Percentiles rank a stretch among this genome's conserved stretches.
Evolutionary conservation across 2,888 invertebrate species (phyloP).

Genomic region (Lacanobia wlatinum): DNA sequence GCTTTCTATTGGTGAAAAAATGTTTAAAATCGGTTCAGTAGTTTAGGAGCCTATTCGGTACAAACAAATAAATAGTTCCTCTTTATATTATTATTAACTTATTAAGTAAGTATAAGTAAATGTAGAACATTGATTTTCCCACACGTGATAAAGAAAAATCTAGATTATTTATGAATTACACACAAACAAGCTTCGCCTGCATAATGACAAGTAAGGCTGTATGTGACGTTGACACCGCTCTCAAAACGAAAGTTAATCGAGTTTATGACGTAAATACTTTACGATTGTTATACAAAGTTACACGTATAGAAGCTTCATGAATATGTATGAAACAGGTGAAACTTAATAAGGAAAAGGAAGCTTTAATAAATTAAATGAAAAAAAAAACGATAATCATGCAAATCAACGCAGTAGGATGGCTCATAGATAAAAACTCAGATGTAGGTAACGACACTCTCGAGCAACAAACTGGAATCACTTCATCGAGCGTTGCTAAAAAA

Average conservation of each 20-base stretch:
- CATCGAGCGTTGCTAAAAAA: no score
- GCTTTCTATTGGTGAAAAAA: no score
- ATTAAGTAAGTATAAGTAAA: no score
- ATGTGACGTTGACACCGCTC: slow-evolving; percentile 12
- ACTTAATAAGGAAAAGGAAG: slow-evolving; percentile 37
- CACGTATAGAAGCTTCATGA: slow-evolving; percentile 20
- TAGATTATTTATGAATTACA: slow-evolving; percentile 13
- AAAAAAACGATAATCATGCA: slow-evolving; percentile 14
- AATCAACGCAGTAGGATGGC: background rate
- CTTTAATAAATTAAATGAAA: background rate
- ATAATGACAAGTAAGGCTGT: slow-evolving; percentile 5
- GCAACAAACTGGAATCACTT: no score
- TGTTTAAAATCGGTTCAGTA: no score
- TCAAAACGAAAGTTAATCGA: slow-evolving; percentile 42
- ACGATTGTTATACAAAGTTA: slow-evolving; percentile 16
- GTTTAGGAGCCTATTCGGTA: no score
- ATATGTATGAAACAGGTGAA: slow-evolving; percentile 53
- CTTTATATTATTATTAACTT: no score
- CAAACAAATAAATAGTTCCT: no score
- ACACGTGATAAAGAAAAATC: slow-evolving; percentile 1
- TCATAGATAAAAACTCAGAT: background rate
- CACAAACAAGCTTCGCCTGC: slow-evolving; percentile 9
- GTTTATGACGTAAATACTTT: slow-evolving; percentile 45
- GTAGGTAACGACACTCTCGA: background rate
- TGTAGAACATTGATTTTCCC: background rate